Percentiles rank a stretch among this genome's conserved stretches.
phyloP scores from a whole-genome alignment of 2,113 vertebrate genomes.

The Myiagra hebetior region DNA sequence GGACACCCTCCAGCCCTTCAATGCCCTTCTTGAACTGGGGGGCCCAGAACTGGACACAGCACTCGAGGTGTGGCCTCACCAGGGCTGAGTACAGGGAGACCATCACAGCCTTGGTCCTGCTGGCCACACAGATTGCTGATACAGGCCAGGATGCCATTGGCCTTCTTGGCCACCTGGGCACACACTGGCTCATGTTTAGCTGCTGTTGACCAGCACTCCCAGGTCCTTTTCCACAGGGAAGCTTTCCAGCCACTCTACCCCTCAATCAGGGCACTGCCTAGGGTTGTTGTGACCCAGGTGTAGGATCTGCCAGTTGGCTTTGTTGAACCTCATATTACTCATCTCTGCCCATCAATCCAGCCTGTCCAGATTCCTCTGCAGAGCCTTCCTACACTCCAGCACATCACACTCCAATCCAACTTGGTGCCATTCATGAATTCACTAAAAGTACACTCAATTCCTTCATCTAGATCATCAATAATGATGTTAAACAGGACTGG shows the following conservation, averaged over 20 bases:
- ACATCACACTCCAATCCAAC: not conserved
- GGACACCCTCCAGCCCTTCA: not conserved
- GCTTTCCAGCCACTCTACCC: not conserved
- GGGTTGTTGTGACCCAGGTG: not conserved
- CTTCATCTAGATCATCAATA: not conserved
- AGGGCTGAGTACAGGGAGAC: not conserved
- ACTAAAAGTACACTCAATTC: not conserved
- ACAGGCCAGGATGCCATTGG: not conserved
- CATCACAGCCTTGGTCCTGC: not conserved
- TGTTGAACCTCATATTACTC: not conserved
- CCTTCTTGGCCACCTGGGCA: not conserved
- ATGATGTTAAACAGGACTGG: not conserved
- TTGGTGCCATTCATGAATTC: not conserved
- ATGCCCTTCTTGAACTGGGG: not conserved
- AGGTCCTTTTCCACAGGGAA: not conserved
- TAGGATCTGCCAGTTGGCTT: not conserved
- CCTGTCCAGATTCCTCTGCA: not conserved
- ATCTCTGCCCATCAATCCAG: not conserved
- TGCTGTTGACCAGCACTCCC: not conserved
- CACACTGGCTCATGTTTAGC: not conserved
- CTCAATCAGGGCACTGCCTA: not conserved
- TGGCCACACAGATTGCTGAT: not conserved
- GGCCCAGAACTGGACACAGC: not conserved
- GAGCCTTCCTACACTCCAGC: not conserved
- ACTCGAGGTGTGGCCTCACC: fast-evolving